A percentile compares a stretch with the other conserved stretches of the same genome.
Conservation (phyloP, 1,140 invertebrate species). For the Gerris buenoi region DNA sequence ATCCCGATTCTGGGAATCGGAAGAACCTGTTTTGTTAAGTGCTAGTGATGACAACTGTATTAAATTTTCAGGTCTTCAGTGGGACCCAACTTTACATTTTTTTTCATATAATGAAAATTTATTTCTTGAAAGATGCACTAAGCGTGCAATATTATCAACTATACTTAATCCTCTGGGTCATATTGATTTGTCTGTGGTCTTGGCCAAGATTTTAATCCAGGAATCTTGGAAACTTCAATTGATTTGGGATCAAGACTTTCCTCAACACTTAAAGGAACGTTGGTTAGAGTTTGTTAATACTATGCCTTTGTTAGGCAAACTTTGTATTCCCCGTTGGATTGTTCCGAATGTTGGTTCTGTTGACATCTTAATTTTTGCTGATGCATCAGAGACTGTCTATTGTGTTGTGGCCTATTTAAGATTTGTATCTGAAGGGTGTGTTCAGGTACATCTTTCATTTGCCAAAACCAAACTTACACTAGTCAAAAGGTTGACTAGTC, state of each 20-base stretch:
- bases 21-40: background rate
- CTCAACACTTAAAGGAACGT: background rate
- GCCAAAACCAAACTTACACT: background rate
- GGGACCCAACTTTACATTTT: background rate
- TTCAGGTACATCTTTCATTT: background rate
- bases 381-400: background rate
- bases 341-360: background rate
- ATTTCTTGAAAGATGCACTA: background rate
- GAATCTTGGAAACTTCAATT: background rate
- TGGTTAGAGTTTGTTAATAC: background rate
- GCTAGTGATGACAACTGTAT: background rate
- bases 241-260: background rate
- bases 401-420: background rate
- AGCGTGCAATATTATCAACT: background rate
- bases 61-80: background rate
- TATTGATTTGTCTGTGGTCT: background rate
- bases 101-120: background rate
- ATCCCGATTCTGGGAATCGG: no score
- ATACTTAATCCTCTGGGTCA: background rate
- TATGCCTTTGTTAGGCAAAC: background rate
- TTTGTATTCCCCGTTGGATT: background rate
- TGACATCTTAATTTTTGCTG: background rate
- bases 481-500: background rate
- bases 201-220: background rate
- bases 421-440: background rate